These are phyloP conservation scores for Hafferia zeledoni DNA, from an alignment of 2,797 vertebrate genomes.

Conservation along the genomic window DNA sequence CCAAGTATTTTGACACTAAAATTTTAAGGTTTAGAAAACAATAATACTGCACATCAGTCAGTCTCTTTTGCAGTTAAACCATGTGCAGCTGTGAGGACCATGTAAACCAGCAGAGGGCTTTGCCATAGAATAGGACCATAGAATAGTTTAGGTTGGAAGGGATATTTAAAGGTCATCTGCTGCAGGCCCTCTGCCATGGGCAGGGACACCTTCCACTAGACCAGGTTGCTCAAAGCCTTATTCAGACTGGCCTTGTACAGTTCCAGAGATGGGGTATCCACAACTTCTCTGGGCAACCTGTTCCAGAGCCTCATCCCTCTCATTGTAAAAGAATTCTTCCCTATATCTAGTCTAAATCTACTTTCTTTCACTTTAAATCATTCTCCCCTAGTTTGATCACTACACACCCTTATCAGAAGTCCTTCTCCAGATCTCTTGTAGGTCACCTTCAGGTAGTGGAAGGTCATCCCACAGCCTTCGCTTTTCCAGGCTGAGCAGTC, in stretches of 20 bases:
- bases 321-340: not conserved
- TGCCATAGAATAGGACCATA: not conserved
- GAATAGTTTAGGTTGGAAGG: not conserved
- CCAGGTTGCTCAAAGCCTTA: not conserved
- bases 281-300: not conserved
- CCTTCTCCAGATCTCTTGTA: not conserved
- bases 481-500: not conserved
- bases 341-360: not conserved
- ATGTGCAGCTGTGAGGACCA: not conserved
- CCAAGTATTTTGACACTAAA: not conserved
- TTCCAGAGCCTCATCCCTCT: not conserved
- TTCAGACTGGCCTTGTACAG: not conserved
- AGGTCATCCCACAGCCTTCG: not conserved
- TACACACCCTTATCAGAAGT: not conserved
- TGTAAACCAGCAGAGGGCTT: not conserved
- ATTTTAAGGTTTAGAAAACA: not conserved
- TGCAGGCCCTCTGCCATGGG: not conserved
- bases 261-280: not conserved
- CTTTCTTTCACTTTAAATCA: not conserved
- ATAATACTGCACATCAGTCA: not conserved
- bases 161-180: not conserved
- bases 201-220: not conserved
- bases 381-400: not conserved
- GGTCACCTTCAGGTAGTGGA: not conserved
- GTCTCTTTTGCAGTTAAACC: not conserved